Base-by-base conservation (phyloP, 2,113 vertebrate genomes). In the Henicopernis longicauda region DNA sequence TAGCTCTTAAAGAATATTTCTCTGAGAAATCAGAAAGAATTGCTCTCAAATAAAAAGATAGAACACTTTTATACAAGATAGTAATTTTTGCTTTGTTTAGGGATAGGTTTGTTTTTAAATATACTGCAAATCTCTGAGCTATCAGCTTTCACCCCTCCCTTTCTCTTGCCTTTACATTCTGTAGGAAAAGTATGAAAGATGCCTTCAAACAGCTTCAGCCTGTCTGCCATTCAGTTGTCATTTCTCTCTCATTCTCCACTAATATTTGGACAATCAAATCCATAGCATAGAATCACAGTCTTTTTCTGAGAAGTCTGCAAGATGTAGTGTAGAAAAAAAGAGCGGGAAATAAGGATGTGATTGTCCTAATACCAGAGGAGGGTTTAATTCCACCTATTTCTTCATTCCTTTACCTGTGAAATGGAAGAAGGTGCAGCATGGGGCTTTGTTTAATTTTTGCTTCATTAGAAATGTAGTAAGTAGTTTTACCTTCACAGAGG, bases 61-160 rank as follows among this genome's bases (percentile, higher is more conserved):
- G 50, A 82, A 29, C 40, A 14, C 13, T 63, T 78, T 18, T 29
- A 7, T 13, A 26, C 22, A 47, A 83, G 77, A 15, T 26, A 83
- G 87, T 65, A 71, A 88, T 90, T 90, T 93, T 61, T 62, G 31
- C 86, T 89, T 94, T 89, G 72, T 86, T 90, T 80, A 58, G 74
- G 49, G n/a, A 25, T 36, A 34, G 54, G 14, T 77, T 90, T 89
- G 47, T 73, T 86, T 90, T 92, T 26, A 66, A 95, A 89, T 22
- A 57, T 3, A 14, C 17, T 22, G 42, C 19, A 45, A n/a, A 81
- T 63, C 34, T 73, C 50, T 22, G 57, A 83, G 80, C 34, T 52
- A 69, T 71, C 55, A 70, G 65, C n/a, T 89, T 90, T 31, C 72
- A 45, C 47, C 81, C 67, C 78, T 72, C 65, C 73, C 42, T 57